phyloP scores from a whole-genome alignment of 1,140 invertebrate species.

The Caenorhabditis inopinata region DNA sequence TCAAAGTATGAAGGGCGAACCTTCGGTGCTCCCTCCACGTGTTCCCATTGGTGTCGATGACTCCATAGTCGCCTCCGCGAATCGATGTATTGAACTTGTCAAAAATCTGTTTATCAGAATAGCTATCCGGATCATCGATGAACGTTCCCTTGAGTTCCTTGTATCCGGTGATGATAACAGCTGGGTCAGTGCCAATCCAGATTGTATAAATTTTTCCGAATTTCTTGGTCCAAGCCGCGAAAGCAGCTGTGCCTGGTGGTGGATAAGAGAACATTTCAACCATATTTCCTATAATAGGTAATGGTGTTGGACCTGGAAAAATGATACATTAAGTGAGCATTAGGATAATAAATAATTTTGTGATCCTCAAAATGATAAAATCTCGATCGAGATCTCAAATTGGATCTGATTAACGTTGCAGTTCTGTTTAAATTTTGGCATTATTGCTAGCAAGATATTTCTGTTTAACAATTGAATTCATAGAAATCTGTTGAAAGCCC shows the following conservation, averaged over 20 bases:
- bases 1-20: constrained; percentile 82
- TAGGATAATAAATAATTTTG: too few relatives aligned
- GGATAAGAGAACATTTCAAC: neutral
- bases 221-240: neutral
- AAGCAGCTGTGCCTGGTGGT: neutral
- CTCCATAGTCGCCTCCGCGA: constrained; percentile 71
- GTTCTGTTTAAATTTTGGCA: too few relatives aligned
- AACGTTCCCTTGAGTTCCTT: neutral
- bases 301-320: neutral
- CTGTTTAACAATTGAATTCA: too few relatives aligned
- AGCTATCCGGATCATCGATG: neutral
- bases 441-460: too few relatives aligned
- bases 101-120: neutral
- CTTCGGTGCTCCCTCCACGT: constrained; percentile 86
- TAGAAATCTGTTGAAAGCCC: too few relatives aligned
- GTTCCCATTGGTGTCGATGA: constrained; percentile 83
- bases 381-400: too few relatives aligned
- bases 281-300: neutral
- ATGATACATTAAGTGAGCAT: too few relatives aligned
- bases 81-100: neutral
- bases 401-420: too few relatives aligned
- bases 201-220: neutral
- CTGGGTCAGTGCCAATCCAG: neutral
- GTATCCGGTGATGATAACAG: neutral
- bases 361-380: too few relatives aligned